Evolutionary conservation across 2,113 vertebrate species (phyloP).

Genomic region (Cisticola juncidis): DNA sequence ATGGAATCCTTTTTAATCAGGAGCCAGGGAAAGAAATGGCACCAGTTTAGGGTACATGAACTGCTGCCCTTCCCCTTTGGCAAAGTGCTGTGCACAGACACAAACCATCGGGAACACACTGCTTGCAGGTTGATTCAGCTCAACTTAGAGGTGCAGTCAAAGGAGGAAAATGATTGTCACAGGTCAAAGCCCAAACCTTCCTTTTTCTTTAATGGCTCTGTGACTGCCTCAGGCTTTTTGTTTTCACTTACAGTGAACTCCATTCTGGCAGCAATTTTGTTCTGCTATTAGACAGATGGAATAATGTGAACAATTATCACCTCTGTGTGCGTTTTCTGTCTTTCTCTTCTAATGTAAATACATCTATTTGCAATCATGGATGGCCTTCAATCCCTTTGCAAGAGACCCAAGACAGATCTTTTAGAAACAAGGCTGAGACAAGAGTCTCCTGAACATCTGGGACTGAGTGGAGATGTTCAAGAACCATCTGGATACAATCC

Average conservation of each 20-base stretch:
- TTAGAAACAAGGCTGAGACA: background rate
- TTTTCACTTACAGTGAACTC: conserved; percentile 19
- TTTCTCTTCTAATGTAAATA: background rate
- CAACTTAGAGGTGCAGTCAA: background rate
- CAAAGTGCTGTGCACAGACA: background rate
- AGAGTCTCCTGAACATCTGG: background rate
- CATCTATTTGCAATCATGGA: background rate
- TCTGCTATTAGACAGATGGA: conserved; percentile 28
- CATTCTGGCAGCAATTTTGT: conserved; percentile 7
- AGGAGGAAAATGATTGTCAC: background rate
- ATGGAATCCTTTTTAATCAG: background rate
- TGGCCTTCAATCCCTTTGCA: background rate
- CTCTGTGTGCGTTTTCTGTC: background rate
- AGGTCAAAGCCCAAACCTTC: conserved; percentile 22
- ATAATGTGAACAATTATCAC: conserved; percentile 35
- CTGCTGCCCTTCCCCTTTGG: background rate
- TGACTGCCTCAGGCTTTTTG: conserved; percentile 30
- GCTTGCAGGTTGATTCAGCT: background rate
- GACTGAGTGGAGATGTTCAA: background rate
- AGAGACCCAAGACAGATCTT: background rate
- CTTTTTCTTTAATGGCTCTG: background rate
- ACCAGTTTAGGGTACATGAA: background rate
- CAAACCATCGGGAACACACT: background rate
- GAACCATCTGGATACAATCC: background rate
- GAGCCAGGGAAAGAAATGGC: background rate